Conservation (phyloP, 2,888 invertebrate species). For the Horisme vitalbata region DNA sequence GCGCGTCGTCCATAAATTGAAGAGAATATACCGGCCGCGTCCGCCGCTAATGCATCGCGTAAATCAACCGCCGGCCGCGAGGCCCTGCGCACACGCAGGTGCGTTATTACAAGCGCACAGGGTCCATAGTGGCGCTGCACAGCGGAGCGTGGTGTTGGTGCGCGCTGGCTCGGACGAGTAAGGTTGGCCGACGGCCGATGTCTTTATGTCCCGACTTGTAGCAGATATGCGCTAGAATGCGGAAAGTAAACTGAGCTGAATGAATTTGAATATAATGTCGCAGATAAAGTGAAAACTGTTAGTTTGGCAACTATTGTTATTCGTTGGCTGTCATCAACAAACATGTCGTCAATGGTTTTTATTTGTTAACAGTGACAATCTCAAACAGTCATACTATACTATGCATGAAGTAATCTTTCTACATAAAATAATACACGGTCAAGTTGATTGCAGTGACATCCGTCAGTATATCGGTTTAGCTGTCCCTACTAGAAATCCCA, state of each 20-base stretch:
- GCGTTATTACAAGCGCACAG: not conserved
- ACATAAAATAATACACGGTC: too few relatives aligned
- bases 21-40: conserved; percentile 41
- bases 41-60: conserved; percentile 65
- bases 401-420: too few relatives aligned
- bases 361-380: too few relatives aligned
- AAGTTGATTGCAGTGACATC: too few relatives aligned
- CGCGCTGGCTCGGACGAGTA: conserved; percentile 13
- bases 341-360: too few relatives aligned
- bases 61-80: conserved; percentile 48
- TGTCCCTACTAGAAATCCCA: too few relatives aligned
- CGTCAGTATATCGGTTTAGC: too few relatives aligned
- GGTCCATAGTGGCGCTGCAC: not conserved
- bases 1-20: conserved; percentile 53
- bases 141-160: not conserved
- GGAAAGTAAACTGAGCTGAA: conserved; percentile 17
- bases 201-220: conserved; percentile 22
- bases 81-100: not conserved
- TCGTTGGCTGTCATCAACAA: too few relatives aligned
- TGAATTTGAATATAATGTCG: conserved; percentile 14
- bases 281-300: conserved; percentile 1
- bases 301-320: conserved; percentile 3
- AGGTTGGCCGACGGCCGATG: conserved; percentile 20
- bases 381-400: too few relatives aligned
- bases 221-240: conserved; percentile 20